A percentile compares a stretch with the other conserved stretches of the same genome.
phyloP scores from a whole-genome alignment of 2,113 vertebrate genomes.

The Nothobranchius furzeri region DNA sequence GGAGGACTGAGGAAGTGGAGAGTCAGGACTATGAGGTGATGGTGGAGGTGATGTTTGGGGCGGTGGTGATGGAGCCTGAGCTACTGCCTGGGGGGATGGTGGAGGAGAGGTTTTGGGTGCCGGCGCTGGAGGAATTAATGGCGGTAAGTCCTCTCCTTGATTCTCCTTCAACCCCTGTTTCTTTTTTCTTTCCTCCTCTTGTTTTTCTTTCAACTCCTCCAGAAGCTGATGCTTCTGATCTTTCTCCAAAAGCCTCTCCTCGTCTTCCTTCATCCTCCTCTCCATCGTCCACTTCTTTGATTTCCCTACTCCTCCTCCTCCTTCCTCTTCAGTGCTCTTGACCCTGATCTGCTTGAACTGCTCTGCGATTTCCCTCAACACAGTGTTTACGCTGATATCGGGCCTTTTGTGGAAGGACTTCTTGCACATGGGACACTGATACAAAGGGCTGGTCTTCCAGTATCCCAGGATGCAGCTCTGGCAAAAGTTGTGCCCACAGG shows the following conservation, averaged over 20 bases:
- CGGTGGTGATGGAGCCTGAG: neutral
- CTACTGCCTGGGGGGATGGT: neutral
- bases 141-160: slow-evolving; percentile 34
- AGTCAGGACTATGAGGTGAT: slow-evolving; percentile 28
- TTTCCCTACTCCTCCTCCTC: slow-evolving; percentile 15
- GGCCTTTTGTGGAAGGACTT: slow-evolving; percentile 79
- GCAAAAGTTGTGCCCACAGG: slow-evolving; percentile 84
- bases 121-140: slow-evolving; percentile 35
- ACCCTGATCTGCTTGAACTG: slow-evolving; percentile 78
- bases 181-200: slow-evolving; percentile 32
- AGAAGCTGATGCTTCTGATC: slow-evolving; percentile 48
- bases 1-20: slow-evolving; percentile 12
- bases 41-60: slow-evolving; percentile 39
- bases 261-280: slow-evolving; percentile 53
- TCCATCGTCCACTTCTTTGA: slow-evolving; percentile 49
- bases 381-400: slow-evolving; percentile 79
- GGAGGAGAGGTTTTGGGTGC: slow-evolving; percentile 18
- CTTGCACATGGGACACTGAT: slow-evolving; percentile 83
- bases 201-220: slow-evolving; percentile 45
- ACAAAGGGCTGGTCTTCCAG: slow-evolving; percentile 76
- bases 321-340: slow-evolving; percentile 23
- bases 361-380: slow-evolving; percentile 79
- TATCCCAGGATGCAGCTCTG: slow-evolving; percentile 80
- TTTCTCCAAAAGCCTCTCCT: slow-evolving; percentile 64
- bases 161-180: slow-evolving; percentile 21